These are phyloP conservation scores for Anthrax anthrax DNA, from an alignment of 2,888 invertebrate species.

Conservation along the genomic window DNA sequence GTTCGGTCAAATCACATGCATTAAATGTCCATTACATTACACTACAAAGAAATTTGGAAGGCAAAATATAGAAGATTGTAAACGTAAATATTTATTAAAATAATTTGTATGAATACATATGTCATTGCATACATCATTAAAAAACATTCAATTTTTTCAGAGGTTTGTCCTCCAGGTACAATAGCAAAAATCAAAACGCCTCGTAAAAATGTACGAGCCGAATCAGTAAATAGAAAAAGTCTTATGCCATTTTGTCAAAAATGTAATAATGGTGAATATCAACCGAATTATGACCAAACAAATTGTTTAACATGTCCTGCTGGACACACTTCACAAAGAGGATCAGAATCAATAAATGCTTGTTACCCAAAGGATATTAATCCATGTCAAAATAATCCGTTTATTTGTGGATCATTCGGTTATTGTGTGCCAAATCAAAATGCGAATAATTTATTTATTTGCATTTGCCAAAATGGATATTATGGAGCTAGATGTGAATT, in stretches of 20 bases:
- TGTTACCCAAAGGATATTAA: slow-evolving; percentile 36
- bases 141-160: slow-evolving; percentile 23
- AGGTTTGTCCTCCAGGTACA: slow-evolving; percentile 42
- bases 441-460: slow-evolving; percentile 27
- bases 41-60: slow-evolving; percentile 40
- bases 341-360: slow-evolving; percentile 29
- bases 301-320: slow-evolving; percentile 43
- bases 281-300: slow-evolving; percentile 41
- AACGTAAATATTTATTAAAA: slow-evolving; percentile 30
- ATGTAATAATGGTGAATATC: slow-evolving; percentile 45
- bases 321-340: slow-evolving; percentile 36
- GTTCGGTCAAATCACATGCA: slow-evolving; percentile 40
- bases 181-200: slow-evolving; percentile 28
- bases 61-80: slow-evolving; percentile 38
- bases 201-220: slow-evolving; percentile 13
- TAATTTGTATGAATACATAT: neutral
- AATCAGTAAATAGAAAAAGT: slow-evolving; percentile 26
- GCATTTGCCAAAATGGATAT: slow-evolving; percentile 38
- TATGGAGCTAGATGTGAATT: slow-evolving; percentile 41
- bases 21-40: slow-evolving; percentile 40
- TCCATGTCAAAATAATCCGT: slow-evolving; percentile 29
- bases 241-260: slow-evolving; percentile 41
- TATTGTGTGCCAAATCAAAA: slow-evolving; percentile 22
- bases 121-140: neutral
- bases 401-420: slow-evolving; percentile 21